Conservation (phyloP, 2,113 vertebrate species). For the Ptychochromis oligacanthus region DNA sequence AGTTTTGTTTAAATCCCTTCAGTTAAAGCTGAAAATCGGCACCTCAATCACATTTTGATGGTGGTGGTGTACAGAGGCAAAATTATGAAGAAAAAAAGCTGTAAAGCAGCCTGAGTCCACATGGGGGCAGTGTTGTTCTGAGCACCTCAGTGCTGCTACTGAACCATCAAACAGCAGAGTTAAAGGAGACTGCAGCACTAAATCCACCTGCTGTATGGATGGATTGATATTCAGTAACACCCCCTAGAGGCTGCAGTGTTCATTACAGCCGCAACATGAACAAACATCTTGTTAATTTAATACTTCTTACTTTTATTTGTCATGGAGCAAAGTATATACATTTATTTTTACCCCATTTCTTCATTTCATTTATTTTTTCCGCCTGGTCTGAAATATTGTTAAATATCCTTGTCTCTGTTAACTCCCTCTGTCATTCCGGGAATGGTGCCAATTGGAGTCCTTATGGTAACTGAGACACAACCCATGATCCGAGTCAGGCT, state of each 20-base stretch:
- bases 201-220: background rate
- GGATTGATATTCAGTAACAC: background rate
- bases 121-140: constrained; percentile 31
- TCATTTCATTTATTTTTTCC: background rate
- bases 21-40: background rate
- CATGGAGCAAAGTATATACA: too few species aligned
- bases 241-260: background rate
- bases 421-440: background rate
- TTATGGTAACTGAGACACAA: background rate
- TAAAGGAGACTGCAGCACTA: background rate
- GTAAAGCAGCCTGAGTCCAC: constrained; percentile 16
- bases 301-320: background rate
- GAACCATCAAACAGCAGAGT: background rate
- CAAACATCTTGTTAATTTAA: background rate
- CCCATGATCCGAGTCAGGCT: background rate
- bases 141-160: background rate
- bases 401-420: too few species aligned
- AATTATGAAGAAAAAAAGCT: background rate
- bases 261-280: background rate
- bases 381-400: background rate
- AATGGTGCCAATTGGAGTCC: background rate
- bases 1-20: background rate
- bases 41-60: background rate
- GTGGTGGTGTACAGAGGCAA: too few species aligned
- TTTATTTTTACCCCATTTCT: background rate